Percentiles rank a stretch among this genome's conserved stretches.
These are phyloP conservation scores for Sialia sialis DNA, from an alignment of 2,113 vertebrate genomes.

Conservation along the genomic window DNA sequence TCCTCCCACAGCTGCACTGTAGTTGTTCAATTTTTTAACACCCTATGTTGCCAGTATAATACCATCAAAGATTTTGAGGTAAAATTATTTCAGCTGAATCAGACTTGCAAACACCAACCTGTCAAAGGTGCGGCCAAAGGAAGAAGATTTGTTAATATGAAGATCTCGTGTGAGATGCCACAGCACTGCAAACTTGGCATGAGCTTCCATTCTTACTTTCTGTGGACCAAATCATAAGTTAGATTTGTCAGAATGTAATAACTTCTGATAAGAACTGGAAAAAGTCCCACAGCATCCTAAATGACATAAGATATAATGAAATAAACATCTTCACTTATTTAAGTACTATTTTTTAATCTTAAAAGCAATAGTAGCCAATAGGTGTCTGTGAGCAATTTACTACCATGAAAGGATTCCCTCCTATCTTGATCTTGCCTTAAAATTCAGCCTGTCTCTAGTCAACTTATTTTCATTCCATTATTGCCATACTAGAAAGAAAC, in stretches of 20 bases:
- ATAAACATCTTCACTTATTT: neutral
- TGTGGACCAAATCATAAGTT: conserved; percentile 33
- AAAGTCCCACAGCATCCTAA: neutral
- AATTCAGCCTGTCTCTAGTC: neutral
- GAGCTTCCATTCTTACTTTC: conserved; percentile 93
- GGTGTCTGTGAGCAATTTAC: neutral
- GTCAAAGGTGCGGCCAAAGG: conserved; percentile 96
- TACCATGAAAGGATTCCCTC: neutral
- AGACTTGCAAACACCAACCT: conserved; percentile 75
- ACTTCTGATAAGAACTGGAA: neutral
- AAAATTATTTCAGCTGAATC: neutral
- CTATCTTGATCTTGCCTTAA: neutral
- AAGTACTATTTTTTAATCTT: neutral
- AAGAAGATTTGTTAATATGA: conserved; percentile 94
- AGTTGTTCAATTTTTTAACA: neutral
- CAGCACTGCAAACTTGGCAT: conserved; percentile 94
- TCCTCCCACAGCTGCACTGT: neutral
- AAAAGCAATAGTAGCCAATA: neutral
- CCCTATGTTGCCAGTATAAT: neutral
- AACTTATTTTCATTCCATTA: neutral
- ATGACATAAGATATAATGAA: neutral
- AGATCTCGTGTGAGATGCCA: conserved; percentile 98
- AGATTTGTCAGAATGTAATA: conserved; percentile 4
- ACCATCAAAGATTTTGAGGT: neutral
- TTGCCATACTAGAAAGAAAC: neutral